phyloP scores from a whole-genome alignment of 2,113 vertebrate species.

The Zootoca vivipara region DNA sequence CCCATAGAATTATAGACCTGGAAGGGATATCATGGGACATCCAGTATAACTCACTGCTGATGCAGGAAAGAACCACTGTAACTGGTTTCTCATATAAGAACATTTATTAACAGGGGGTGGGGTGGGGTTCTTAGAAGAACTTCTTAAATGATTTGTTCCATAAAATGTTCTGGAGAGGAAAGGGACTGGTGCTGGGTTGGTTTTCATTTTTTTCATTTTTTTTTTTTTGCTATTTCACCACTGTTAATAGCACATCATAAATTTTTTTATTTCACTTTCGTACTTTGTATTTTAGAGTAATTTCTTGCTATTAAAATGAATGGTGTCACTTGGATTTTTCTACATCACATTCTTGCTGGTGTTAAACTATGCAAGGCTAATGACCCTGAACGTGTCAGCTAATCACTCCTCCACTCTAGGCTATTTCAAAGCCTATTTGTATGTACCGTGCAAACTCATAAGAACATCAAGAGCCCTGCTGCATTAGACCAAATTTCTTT shows the following conservation, averaged over 20 bases:
- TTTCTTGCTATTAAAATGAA: conserved; percentile 7
- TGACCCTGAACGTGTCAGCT: background rate
- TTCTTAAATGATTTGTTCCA: conserved; percentile 48
- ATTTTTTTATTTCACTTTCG: background rate
- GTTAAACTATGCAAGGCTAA: background rate
- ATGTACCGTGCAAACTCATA: background rate
- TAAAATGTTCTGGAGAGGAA: conserved; percentile 26
- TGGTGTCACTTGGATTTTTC: background rate
- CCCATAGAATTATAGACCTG: background rate
- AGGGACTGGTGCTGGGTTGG: conserved; percentile 24
- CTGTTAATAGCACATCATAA: conserved; percentile 6
- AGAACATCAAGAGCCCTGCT: background rate
- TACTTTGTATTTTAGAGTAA: conserved; percentile 26
- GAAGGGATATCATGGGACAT: background rate
- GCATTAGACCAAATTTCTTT: background rate
- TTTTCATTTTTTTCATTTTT: background rate
- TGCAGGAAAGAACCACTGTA: background rate
- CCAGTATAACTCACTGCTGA: background rate
- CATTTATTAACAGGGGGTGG: background rate
- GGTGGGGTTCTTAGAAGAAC: conserved; percentile 27
- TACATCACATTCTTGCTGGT: background rate
- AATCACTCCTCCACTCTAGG: accelerated
- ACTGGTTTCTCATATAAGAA: background rate
- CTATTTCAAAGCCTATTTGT: background rate
- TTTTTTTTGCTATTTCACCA: background rate